Evolutionary conservation across 2,888 invertebrate species (phyloP), one percentile per base, ranked within the genome.

Genomic region (Ligdia adustata): DNA sequence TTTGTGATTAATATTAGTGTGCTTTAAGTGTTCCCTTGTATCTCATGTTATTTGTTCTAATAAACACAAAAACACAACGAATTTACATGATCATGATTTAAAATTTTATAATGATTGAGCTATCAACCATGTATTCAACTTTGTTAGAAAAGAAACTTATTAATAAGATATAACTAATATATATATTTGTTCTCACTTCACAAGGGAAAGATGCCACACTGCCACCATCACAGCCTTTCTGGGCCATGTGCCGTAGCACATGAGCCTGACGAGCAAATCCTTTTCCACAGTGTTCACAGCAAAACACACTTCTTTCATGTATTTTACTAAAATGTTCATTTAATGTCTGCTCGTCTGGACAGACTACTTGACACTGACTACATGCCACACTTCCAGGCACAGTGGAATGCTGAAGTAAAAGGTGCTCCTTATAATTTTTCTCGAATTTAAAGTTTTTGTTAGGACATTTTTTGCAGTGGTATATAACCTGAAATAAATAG

Each of bases 181-280:
- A n/a, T n/a, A n/a, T n/a, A n/a, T n/a, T 18, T 4, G 18, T 18
- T 5, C 75, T 75, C 72, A 88, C 89, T 63, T 85, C 85, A 72
- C 89, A 89, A 9, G 70, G 65, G 57, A 62, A 80, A 15, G 58
- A 50, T 1, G 65, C 41, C 32, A 69, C 54, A 39, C 51, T 55
- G n/a, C 64, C 71, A 2, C 94, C 94, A 34, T 49, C 48, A 72
- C 94, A 94, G n/a, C 93, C 93, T 37, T 92, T 93, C 64, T 94
- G 94, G 26, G 91, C 78, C 70, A 94, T 88, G 66, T 95, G 95
- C 9, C 95, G 84, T 52, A 94, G 86, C 27, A 96, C 91, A 79
- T 96, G 96, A 61, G 95, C 94, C 50, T 93, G 93, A 44, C 96
- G 88, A 1, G 94, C 95, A 76, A 96, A 96, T 52, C 92, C 92